These are phyloP conservation scores for Hetaerina americana DNA, from an alignment of 1,140 invertebrate species.

Conservation along the genomic window DNA sequence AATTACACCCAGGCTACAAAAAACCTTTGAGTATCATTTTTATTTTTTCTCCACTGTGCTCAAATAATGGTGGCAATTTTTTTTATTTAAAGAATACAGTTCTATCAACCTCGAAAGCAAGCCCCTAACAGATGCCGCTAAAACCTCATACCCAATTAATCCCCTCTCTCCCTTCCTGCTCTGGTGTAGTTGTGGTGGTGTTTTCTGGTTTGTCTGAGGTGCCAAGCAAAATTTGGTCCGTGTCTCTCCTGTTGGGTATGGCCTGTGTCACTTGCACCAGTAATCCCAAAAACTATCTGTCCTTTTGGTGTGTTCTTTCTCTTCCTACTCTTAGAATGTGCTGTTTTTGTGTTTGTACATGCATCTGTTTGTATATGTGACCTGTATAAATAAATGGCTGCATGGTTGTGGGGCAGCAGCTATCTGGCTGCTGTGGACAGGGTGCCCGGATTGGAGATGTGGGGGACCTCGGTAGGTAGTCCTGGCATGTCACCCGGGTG, in stretches of 20 bases:
- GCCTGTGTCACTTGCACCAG: background rate
- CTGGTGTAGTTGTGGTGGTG: constrained; percentile 15
- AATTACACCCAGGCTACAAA: too few relatives aligned
- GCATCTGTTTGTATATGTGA: background rate
- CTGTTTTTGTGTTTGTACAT: constrained; percentile 2
- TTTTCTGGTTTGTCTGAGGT: background rate
- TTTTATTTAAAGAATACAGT: background rate
- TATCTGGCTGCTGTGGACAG: background rate
- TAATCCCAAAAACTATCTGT: background rate
- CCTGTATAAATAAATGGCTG: background rate
- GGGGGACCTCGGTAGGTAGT: background rate
- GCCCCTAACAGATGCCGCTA: constrained; percentile 21
- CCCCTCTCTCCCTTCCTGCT: constrained; percentile 16
- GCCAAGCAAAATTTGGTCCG: background rate
- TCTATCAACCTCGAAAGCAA: too few relatives aligned
- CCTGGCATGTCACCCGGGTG: background rate
- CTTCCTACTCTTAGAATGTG: background rate
- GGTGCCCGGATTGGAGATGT: background rate
- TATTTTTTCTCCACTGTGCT: too few relatives aligned
- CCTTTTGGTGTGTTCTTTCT: background rate
- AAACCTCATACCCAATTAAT: background rate
- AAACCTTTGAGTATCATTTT: too few relatives aligned
- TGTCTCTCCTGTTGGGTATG: background rate
- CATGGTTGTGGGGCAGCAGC: background rate
- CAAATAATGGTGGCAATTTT: too few relatives aligned